phyloP scores from a whole-genome alignment of 2,888 invertebrate genomes.

The Arenicola marina region DNA sequence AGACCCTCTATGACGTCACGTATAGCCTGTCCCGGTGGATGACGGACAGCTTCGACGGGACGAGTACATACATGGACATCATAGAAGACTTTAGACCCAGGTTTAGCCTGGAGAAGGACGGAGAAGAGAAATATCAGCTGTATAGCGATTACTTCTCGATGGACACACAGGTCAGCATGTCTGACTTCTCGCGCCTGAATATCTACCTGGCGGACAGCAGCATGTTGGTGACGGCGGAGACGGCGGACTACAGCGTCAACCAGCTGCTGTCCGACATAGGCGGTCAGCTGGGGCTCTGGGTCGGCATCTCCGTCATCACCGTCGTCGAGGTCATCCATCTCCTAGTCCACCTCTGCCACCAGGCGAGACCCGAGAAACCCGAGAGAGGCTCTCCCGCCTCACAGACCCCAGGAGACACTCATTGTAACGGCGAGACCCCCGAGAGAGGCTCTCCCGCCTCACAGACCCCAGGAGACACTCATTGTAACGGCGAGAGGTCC shows the following conservation, averaged over 20 bases:
- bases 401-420: too few species aligned
- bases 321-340: conserved; percentile 27
- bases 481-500: too few species aligned
- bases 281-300: conserved; percentile 34
- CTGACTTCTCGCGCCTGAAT: conserved; percentile 31
- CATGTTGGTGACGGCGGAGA: conserved; percentile 30
- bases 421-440: neutral
- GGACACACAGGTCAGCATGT: conserved; percentile 27
- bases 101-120: conserved; percentile 21
- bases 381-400: neutral
- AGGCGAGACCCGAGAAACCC: neutral
- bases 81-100: conserved; percentile 25
- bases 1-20: conserved; percentile 31
- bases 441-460: too few species aligned
- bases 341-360: conserved; percentile 9
- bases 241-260: conserved; percentile 21
- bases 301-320: conserved; percentile 33
- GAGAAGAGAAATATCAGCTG: conserved; percentile 18
- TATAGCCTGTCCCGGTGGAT: conserved; percentile 33
- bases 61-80: conserved; percentile 32
- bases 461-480: too few species aligned
- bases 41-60: conserved; percentile 31
- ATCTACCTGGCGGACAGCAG: conserved; percentile 34
- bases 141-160: conserved; percentile 26
- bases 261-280: conserved; percentile 33